Percentiles rank a stretch among this genome's conserved stretches.
phyloP scores from a whole-genome alignment of 2,888 invertebrate species.

The Balanococcus diminutus region DNA sequence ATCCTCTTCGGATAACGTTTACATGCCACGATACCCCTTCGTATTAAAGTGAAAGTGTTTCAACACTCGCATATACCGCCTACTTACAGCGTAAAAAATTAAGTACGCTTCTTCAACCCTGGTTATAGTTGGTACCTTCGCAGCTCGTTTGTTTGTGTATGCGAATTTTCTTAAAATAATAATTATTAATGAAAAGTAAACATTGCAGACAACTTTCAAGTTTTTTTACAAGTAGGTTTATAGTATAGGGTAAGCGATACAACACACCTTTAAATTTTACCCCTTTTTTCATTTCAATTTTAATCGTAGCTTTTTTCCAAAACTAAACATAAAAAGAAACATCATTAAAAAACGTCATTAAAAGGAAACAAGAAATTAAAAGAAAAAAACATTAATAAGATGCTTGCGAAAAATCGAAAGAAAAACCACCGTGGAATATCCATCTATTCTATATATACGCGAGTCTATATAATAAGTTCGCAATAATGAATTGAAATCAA shows the following conservation, averaged over 20 bases:
- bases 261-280: neutral
- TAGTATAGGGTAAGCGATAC: neutral
- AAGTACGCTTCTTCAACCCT: neutral
- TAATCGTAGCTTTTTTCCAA: neutral
- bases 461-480: neutral
- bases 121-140: too few species aligned
- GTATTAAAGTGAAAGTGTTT: too few species aligned
- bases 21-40: too few species aligned
- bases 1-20: too few species aligned
- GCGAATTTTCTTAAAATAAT: constrained; percentile 6
- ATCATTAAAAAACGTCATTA: constrained; percentile 20
- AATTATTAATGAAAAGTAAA: constrained; percentile 27
- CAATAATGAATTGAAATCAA: neutral
- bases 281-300: neutral
- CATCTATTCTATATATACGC: neutral
- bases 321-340: constrained; percentile 12
- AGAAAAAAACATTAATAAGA: neutral
- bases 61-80: neutral
- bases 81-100: neutral
- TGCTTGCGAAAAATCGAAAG: neutral
- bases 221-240: neutral
- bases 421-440: neutral
- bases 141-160: neutral
- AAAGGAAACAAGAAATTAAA: neutral
- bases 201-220: neutral